Base-by-base conservation (phyloP, 64 coral and sea anemone species). In the Porites australiensis region DNA sequence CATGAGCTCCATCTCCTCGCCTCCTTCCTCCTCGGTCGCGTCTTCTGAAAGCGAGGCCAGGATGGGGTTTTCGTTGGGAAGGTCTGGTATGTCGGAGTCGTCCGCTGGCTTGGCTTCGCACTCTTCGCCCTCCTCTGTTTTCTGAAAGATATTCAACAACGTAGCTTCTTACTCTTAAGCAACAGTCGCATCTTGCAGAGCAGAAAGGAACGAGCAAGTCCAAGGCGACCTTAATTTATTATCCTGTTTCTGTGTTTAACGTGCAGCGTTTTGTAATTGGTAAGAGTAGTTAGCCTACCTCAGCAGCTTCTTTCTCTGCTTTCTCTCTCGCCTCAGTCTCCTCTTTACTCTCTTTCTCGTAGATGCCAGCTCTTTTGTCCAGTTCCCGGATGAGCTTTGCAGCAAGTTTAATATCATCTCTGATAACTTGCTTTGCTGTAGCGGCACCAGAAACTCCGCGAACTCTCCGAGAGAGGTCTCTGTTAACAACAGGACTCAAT, bases 1-100 rank as follows among this genome's bases (percentile, higher is more conserved):
- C 44, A 97, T 57, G 6, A 97, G 95, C 46, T 97, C 95, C 95
- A 97, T 97, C 70, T 97, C 95, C 70, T 97, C 95, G 13, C 95
- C 95, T 79, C 88, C 95, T 70, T 97, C 95, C 75, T 97, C 95
- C 66, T 97, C 95, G 18, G 92, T 66, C 3, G 92, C 95, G 79
- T 97, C 95, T 88, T 97, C 88, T 52, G 92, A 97, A 10, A 97
- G 95, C 21, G 92, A 97, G n/a, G 76, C 92, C 45, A 97, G 74
- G 43, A 97, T 97, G 0, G 95, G 95, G 75, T 97, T 97, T 62
- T 94, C 92, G 37, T 69, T 85, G 14, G 95, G 95, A 0, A 97
- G 79, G 82, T 97, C 86, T 13, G 88, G 82, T 22, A 92, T 66
- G 70, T 97, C 95, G 44, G 74, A 77, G 58, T 81, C 92, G 49